These are phyloP conservation scores for Papilio glaucus DNA, from an alignment of 1,140 invertebrate species.

Conservation along the genomic window DNA sequence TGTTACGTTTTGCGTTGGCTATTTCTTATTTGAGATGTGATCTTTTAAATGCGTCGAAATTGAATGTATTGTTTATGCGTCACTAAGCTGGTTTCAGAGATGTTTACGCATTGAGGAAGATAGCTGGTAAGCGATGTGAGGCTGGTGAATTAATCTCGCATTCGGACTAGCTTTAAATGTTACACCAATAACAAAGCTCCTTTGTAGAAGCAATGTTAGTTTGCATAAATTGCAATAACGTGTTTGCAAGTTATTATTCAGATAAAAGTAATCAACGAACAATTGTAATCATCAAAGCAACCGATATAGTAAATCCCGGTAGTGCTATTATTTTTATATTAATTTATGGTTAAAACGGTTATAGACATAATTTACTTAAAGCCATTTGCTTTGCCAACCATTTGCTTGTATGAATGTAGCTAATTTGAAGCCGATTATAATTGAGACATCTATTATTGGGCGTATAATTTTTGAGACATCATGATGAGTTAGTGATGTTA, in stretches of 20 bases:
- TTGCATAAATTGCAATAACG: background rate
- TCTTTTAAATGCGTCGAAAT: background rate
- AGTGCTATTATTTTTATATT: no score
- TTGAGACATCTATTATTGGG: no score
- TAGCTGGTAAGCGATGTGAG: background rate
- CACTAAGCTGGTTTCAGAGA: background rate
- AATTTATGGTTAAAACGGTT: no score
- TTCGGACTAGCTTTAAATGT: background rate
- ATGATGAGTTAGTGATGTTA: background rate
- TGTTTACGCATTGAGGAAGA: background rate
- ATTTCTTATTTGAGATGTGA: constrained; percentile 7
- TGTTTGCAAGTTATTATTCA: background rate
- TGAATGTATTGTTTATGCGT: background rate
- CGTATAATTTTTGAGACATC: no score
- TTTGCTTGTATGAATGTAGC: no score
- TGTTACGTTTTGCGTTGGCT: background rate
- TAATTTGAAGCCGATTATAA: no score
- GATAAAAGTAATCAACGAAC: no score
- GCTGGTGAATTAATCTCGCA: background rate
- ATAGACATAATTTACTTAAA: no score
- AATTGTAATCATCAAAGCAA: no score
- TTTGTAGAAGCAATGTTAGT: background rate
- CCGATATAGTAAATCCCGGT: no score
- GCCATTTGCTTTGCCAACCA: no score
- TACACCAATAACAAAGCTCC: background rate